Percentiles rank a stretch among this genome's conserved stretches.
These are phyloP conservation scores for Donacobius atricapilla DNA, from an alignment of 2,113 vertebrate genomes.

Conservation along the genomic window DNA sequence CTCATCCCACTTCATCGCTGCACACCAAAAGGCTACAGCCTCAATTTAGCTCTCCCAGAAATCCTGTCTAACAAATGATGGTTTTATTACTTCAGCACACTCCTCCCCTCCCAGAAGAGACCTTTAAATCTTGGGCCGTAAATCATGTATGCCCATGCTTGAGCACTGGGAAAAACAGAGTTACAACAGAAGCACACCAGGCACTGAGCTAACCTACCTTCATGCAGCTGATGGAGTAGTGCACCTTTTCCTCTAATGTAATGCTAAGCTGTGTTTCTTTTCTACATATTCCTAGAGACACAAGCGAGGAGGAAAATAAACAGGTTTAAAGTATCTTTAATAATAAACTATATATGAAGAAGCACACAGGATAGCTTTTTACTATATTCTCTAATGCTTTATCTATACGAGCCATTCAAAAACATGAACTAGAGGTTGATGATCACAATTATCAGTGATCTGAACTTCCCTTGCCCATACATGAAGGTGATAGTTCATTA, in stretches of 20 bases:
- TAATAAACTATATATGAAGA: not conserved
- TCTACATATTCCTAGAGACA: not conserved
- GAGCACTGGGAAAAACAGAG: not conserved
- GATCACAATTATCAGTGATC: not conserved
- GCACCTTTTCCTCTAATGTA: not conserved
- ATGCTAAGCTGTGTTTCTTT: not conserved
- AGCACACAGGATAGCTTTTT: not conserved
- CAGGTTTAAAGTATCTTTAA: not conserved
- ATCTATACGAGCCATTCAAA: not conserved
- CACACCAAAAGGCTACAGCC: not conserved
- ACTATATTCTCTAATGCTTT: not conserved
- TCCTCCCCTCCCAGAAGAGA: not conserved
- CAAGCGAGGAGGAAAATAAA: not conserved
- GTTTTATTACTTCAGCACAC: not conserved
- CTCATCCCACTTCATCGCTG: rapidly evolving
- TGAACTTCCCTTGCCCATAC: not conserved
- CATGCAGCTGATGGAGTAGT: not conserved
- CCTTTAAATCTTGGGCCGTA: not conserved
- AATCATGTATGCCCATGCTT: not conserved
- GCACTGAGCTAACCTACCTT: not conserved
- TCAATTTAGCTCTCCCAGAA: not conserved
- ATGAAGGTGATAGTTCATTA: not conserved
- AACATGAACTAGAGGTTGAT: not conserved
- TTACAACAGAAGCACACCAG: not conserved
- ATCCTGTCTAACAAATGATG: not conserved